Conservation (phyloP, 2,888 invertebrate genomes). For the Allygus modestus region DNA sequence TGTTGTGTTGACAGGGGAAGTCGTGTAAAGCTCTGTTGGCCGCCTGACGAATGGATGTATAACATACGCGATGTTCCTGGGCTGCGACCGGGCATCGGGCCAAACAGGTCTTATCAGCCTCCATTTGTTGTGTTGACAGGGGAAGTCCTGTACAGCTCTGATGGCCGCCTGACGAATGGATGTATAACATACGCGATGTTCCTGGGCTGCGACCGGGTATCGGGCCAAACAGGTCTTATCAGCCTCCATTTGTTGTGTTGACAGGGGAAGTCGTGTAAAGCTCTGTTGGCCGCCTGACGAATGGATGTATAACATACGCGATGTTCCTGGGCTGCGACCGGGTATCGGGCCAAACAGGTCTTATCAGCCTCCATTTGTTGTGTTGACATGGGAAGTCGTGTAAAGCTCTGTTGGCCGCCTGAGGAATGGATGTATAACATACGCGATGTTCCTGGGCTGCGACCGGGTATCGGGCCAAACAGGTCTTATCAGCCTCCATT, state of each 20-base stretch:
- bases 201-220: not conserved
- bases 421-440: no score
- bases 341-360: no score
- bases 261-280: no score
- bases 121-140: not conserved
- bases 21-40: not conserved
- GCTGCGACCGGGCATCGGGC: not conserved
- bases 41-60: not conserved
- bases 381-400: no score
- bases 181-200: not conserved
- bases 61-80: not conserved
- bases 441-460: no score
- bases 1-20: not conserved
- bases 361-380: no score
- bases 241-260: not conserved
- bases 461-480: no score
- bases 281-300: no score
- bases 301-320: no score
- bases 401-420: no score
- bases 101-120: not conserved
- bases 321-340: no score
- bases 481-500: no score
- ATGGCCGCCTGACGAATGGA: not conserved
- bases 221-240: not conserved
- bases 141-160: not conserved